Percentiles rank a stretch among this genome's conserved stretches.
Evolutionary conservation across 2,888 invertebrate genomes (phyloP).

Genomic region (Tipula helvola): DNA sequence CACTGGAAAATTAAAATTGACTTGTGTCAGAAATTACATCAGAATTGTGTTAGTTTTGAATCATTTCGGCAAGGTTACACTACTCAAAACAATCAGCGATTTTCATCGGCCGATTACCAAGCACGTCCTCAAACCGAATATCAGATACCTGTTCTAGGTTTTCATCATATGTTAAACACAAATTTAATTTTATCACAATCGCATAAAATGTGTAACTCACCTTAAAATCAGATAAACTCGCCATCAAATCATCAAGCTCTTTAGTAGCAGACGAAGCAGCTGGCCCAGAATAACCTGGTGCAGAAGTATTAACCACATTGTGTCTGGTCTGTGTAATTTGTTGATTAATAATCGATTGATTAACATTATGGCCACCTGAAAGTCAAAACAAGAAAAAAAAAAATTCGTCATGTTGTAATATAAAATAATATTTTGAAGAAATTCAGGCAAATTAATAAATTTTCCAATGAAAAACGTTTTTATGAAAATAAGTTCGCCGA

Average conservation of each 20-base stretch:
- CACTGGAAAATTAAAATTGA: not conserved
- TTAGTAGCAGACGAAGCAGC: constrained; percentile 76
- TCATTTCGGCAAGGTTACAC: constrained; percentile 14
- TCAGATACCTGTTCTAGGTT: constrained; percentile 17
- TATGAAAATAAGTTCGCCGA: not conserved
- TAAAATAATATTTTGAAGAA: not conserved
- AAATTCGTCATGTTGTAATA: not conserved
- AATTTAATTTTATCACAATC: not conserved
- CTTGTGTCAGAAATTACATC: not conserved
- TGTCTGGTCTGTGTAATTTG: constrained; percentile 7
- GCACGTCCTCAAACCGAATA: constrained; percentile 15
- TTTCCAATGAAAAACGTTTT: not conserved
- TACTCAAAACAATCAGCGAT: not conserved
- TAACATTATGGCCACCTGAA: not conserved
- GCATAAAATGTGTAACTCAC: constrained; percentile 39
- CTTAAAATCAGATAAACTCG: constrained; percentile 89
- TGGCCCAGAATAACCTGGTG: constrained; percentile 16
- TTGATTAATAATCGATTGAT: not conserved
- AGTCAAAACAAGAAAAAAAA: not conserved
- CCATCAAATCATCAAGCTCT: constrained; percentile 93
- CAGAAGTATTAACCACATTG: not conserved
- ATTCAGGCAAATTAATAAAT: not conserved
- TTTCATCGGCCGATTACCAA: not conserved
- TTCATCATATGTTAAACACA: constrained; percentile 14
- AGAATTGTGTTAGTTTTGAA: constrained; percentile 8